Evolutionary conservation across 2,797 vertebrate genomes (phyloP).

Genomic region (Anguilla anguilla): DNA sequence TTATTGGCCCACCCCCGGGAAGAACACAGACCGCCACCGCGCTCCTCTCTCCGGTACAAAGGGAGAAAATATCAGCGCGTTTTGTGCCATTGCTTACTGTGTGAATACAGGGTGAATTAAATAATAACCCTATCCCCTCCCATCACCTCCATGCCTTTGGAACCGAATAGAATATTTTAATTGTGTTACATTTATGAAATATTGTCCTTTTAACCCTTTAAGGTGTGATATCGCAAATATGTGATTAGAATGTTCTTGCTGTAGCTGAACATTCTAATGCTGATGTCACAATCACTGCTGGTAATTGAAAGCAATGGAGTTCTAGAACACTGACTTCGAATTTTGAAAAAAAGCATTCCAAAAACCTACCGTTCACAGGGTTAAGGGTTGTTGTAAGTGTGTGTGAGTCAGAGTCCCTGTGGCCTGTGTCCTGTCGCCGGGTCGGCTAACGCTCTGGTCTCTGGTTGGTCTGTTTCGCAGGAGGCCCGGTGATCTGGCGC

Average conservation of each 20-base stretch:
- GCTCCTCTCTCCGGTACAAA: not conserved
- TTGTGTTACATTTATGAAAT: not conserved
- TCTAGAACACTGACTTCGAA: no score
- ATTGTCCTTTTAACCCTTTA: not conserved
- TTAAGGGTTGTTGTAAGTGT: not conserved
- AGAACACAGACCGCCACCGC: not conserved
- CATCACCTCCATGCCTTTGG: not conserved
- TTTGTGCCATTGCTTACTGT: not conserved
- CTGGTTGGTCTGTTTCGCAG: slow-evolving; percentile 59
- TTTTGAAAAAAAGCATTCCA: no score
- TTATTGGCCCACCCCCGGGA: not conserved
- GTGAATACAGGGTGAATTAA: not conserved
- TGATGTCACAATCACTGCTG: no score
- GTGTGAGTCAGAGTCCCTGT: not conserved
- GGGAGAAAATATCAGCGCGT: not conserved
- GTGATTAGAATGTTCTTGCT: no score
- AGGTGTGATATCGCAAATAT: not conserved
- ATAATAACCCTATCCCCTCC: not conserved
- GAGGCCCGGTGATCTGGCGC: slow-evolving; percentile 91
- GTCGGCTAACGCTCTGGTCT: not conserved
- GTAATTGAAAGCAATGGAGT: no score
- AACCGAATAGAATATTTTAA: not conserved
- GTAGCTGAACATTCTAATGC: no score
- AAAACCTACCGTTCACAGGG: no score
- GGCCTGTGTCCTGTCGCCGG: not conserved